Evolutionary conservation across 2,797 vertebrate genomes (phyloP).

Genomic region (Ambastaia sidthimunki): DNA sequence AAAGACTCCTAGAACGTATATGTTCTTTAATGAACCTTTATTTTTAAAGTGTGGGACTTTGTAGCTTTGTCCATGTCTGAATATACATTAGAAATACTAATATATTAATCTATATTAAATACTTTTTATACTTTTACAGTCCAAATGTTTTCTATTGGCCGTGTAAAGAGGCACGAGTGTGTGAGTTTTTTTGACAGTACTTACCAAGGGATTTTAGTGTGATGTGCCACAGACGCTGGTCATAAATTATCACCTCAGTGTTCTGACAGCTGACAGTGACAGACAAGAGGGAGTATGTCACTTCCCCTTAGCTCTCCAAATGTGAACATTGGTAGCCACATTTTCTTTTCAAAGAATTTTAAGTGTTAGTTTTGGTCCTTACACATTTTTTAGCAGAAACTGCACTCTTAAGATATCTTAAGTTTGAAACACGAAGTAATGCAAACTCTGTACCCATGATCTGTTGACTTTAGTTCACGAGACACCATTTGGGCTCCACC

Average conservation of each 20-base stretch:
- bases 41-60: neutral
- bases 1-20: too few species aligned
- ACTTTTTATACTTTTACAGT: too few species aligned
- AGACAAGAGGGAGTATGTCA: constrained; percentile 54
- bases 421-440: neutral
- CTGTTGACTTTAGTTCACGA: too few species aligned
- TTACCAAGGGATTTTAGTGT: constrained; percentile 79
- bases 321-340: neutral
- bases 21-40: too few species aligned
- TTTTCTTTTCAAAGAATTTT: neutral
- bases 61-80: neutral
- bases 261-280: constrained; percentile 68
- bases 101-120: neutral
- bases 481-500: neutral
- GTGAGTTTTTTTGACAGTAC: constrained; percentile 79
- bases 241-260: constrained; percentile 79
- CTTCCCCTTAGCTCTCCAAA: neutral
- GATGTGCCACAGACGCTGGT: constrained; percentile 78
- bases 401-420: neutral
- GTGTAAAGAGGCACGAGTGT: constrained; percentile 79
- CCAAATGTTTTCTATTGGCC: constrained; percentile 5
- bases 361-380: neutral
- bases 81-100: neutral
- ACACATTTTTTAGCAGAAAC: neutral
- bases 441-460: too few species aligned